Conservation (phyloP, 2,797 vertebrate species). For the Salmo trutta region DNA sequence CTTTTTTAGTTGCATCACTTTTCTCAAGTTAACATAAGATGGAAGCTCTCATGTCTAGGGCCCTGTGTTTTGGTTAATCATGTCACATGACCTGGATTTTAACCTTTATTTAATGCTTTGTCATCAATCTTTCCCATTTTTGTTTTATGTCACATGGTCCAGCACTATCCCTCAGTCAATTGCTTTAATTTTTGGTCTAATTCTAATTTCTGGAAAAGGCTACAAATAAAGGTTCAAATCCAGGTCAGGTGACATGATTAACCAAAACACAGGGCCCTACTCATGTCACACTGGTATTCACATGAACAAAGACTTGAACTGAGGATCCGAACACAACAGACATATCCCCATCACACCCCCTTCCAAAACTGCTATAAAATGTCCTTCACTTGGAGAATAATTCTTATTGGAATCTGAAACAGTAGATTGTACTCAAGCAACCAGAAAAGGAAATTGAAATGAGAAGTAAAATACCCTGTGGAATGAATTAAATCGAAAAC, state of each 20-base stretch:
- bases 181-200: no score
- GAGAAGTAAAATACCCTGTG: not conserved
- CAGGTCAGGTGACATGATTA: no score
- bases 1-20: not conserved
- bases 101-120: no score
- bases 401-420: not conserved
- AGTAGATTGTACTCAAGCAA: not conserved
- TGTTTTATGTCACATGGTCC: no score
- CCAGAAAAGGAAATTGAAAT: not conserved
- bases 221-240: no score
- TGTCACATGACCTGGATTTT: no score
- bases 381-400: not conserved
- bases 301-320: not conserved
- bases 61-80: no score
- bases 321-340: no score
- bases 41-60: slow-evolving; percentile 28
- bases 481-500: not conserved
- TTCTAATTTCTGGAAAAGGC: no score
- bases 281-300: not conserved
- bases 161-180: no score
- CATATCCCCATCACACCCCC: not conserved
- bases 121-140: no score
- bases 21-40: slow-evolving; percentile 57
- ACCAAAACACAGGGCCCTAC: slow-evolving; percentile 10
- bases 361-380: not conserved